These are phyloP conservation scores for Aelia acuminata DNA, from an alignment of 2,888 invertebrate species.

Conservation along the genomic window DNA sequence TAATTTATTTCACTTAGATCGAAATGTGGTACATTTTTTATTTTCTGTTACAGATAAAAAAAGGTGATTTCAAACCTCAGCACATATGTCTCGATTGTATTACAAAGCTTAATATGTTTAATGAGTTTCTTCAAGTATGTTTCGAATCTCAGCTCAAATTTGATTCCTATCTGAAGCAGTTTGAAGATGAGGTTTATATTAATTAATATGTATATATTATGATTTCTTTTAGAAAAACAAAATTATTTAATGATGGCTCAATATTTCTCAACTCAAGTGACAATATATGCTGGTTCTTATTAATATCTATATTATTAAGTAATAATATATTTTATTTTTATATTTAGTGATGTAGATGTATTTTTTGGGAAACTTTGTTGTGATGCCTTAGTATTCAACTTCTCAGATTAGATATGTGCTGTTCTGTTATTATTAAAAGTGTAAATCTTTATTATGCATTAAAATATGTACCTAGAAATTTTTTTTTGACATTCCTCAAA, in stretches of 20 bases:
- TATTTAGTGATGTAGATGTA: not conserved
- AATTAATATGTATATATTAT: constrained; percentile 6
- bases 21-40: not conserved
- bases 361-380: not conserved
- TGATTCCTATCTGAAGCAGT: constrained; percentile 66
- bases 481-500: not conserved
- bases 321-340: no score
- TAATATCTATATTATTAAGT: not conserved
- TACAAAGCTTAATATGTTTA: constrained; percentile 69
- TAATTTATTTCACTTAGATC: not conserved
- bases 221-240: not conserved
- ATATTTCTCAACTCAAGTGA: no score
- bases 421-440: not conserved
- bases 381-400: not conserved
- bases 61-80: constrained; percentile 70
- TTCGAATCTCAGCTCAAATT: constrained; percentile 69
- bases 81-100: constrained; percentile 69
- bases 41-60: constrained; percentile 67
- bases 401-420: not conserved
- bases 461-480: not conserved
- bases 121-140: constrained; percentile 68
- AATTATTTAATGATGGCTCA: not conserved
- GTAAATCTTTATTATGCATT: not conserved
- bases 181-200: constrained; percentile 38
- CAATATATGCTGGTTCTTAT: not conserved